Conservation (phyloP, 2,113 vertebrate genomes). For the Hyperopisus bebe region DNA sequence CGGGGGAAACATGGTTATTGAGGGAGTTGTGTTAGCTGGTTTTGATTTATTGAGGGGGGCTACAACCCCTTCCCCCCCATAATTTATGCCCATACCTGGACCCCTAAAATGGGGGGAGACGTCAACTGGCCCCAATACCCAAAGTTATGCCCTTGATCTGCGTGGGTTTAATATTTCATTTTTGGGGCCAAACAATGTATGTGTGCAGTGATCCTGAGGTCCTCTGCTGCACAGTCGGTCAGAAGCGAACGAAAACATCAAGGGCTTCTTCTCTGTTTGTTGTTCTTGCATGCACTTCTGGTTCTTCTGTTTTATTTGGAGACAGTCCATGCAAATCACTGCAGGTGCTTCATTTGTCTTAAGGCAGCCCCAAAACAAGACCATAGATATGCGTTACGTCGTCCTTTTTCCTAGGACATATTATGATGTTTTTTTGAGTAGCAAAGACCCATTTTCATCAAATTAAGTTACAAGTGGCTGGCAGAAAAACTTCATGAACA, state of each 20-base stretch:
- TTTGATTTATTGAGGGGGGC: too few relatives aligned
- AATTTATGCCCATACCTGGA: too few relatives aligned
- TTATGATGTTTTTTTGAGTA: not conserved
- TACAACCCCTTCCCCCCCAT: too few relatives aligned
- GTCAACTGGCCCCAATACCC: not conserved
- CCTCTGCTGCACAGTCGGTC: not conserved
- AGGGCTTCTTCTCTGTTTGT: not conserved
- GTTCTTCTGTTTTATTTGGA: not conserved
- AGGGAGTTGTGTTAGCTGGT: too few relatives aligned
- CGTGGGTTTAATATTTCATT: not conserved
- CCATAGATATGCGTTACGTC: not conserved
- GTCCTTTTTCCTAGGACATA: not conserved
- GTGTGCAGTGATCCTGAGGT: not conserved
- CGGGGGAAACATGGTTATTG: too few relatives aligned
- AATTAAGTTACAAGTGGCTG: not conserved
- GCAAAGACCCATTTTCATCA: not conserved
- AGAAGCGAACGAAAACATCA: not conserved
- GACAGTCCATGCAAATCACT: not conserved
- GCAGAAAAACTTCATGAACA: not conserved
- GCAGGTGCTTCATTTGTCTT: not conserved
- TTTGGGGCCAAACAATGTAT: not conserved
- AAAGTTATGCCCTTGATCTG: not conserved
- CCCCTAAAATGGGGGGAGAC: not conserved
- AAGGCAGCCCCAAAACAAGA: not conserved
- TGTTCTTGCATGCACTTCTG: not conserved